phyloP scores from a whole-genome alignment of 2,113 vertebrate genomes.

The Vireo altiloquus region DNA sequence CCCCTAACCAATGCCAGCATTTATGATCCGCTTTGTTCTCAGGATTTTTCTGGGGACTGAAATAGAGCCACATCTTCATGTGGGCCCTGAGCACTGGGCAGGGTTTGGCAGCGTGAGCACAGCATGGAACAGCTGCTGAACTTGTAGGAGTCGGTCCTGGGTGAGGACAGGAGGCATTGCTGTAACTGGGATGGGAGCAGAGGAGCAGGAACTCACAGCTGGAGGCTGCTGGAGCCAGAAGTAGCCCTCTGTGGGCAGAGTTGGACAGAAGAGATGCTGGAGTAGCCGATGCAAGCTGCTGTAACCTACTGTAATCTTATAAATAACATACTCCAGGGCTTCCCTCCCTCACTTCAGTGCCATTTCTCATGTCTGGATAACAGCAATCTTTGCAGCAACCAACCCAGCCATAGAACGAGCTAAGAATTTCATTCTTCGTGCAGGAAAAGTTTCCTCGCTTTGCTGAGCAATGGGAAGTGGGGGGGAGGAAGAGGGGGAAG shows the following conservation, averaged over 20 bases:
- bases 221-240: background rate
- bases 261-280: background rate
- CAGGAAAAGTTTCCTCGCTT: background rate
- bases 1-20: background rate
- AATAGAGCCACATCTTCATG: fast-evolving
- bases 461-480: background rate
- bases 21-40: background rate
- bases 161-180: background rate
- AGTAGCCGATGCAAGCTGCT: background rate
- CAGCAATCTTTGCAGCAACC: background rate
- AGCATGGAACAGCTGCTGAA: background rate
- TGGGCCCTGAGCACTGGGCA: background rate
- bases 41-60: background rate
- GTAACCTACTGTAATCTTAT: background rate
- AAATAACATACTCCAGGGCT: background rate
- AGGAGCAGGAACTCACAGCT: background rate
- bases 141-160: background rate
- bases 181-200: background rate
- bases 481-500: background rate
- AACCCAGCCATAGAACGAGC: background rate
- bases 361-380: background rate
- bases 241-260: background rate
- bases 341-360: background rate
- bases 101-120: background rate
- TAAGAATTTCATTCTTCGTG: background rate